Base-by-base conservation (phyloP, 2,797 vertebrate species). In the Malacoctenus gilli region DNA sequence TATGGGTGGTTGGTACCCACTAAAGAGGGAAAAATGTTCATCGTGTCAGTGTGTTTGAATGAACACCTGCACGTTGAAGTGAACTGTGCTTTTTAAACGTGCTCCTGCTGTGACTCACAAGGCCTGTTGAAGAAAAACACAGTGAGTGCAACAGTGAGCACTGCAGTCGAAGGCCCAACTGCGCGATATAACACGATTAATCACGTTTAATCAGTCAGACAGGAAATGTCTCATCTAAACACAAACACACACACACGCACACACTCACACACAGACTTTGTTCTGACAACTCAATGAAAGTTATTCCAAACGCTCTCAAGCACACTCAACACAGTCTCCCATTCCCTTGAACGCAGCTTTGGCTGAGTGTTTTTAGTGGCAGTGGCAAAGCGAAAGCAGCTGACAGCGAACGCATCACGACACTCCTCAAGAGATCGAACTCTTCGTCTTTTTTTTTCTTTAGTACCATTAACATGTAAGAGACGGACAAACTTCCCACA, bases 301-400 rank as follows among this genome's bases (percentile, higher is more conserved):
- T n/a, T n/a, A n/a, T n/a, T n/a, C n/a, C n/a, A n/a, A n/a, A 39
- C 46, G 41, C 41, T 41, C 36, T 6, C 47, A 42, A 50, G 46
- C 12, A 59, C 20, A 56, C 0, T 49, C 9, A 3, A 4, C 62
- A 44, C 9, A 8, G 3, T 22, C 30, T 46, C 20, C 11, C 4
- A 13, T 28, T 60, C 35, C 36, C 65, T 39, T 37, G 6, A 48
- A 72, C 21, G 57, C 57, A 70, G 69, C 71, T 65, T 70, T 66
- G 69, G 79, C 62, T 52, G 46, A 80, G 40, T 62, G 43, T 66
- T 51, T n/a, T 62, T 48, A 36, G 44, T 59, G 76, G 66, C 68
- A 69, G 69, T 76, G 70, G 21, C 35, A 40, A 68, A 80, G 66
- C 77, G 11, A 52, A 65, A 66, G 63, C 69, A 40, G 44, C 18